Evolutionary conservation across 2,113 vertebrate species (phyloP).

Genomic region (human): DNA sequence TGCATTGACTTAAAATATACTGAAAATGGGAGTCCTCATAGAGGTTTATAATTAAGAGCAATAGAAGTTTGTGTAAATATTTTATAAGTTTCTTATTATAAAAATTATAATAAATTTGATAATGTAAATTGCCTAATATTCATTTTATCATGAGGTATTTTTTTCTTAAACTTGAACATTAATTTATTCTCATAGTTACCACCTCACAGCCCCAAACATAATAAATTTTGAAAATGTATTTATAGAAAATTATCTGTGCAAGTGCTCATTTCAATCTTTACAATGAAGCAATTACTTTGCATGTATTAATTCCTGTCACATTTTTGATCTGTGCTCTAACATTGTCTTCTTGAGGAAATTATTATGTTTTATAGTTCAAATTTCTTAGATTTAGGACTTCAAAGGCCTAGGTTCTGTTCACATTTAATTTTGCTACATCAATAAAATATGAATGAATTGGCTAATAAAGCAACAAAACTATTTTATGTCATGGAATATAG

Average conservation of each 20-base stretch:
- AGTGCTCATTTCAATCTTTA: slow-evolving; percentile 29
- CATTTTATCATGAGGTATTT: slow-evolving; percentile 34
- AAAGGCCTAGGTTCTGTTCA: slow-evolving; percentile 72
- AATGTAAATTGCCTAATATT: neutral
- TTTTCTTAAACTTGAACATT: neutral
- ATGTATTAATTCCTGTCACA: slow-evolving; percentile 65
- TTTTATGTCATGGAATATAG: slow-evolving; percentile 74
- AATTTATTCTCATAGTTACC: neutral
- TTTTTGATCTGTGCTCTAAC: slow-evolving; percentile 72
- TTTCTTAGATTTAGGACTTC: slow-evolving; percentile 76
- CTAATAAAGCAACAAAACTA: slow-evolving; percentile 80
- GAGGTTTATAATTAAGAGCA: neutral
- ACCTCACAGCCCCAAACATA: neutral
- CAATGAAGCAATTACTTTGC: slow-evolving; percentile 52
- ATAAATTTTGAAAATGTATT: slow-evolving; percentile 62
- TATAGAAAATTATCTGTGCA: slow-evolving; percentile 56
- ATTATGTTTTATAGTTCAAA: slow-evolving; percentile 69
- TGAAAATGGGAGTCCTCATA: neutral
- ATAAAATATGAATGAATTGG: slow-evolving; percentile 79
- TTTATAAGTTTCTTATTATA: neutral
- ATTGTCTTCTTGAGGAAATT: slow-evolving; percentile 71
- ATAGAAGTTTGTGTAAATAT: slow-evolving; percentile 31
- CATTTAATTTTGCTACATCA: slow-evolving; percentile 78
- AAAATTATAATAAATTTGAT: neutral
- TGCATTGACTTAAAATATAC: neutral